Evolutionary conservation across 1,140 invertebrate genomes (phyloP), one percentile per base, ranked within the genome.

Genomic region (Drosophila nigromelanica): DNA sequence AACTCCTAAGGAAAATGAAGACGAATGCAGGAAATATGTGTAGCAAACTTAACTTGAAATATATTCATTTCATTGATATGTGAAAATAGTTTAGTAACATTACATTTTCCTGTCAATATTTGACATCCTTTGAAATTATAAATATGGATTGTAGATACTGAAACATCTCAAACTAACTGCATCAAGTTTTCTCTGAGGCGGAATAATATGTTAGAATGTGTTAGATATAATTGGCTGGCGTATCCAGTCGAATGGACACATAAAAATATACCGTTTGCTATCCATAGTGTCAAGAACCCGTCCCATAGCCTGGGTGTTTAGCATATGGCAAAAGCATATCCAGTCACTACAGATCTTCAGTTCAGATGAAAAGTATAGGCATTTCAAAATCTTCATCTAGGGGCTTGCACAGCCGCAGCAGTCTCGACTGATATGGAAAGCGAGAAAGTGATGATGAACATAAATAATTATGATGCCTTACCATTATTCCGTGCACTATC

Each of bases 321-420:
- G 14, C 40, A 59, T 59, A 21, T 59, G 27, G 15, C 56, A 59
- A 18, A 45, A 33, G 11, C 42, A 59, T 15, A 59, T 45, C 56
- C 56, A 59, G 27, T 59, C 56, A 33, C 56, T 47, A 21, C 40
- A 18, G 27, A 59, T 45, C 6, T 59, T 59, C 4, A 59, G 15
- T 45, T 59, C 56, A 33, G 56, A 59, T 59, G 56, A 59, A 21
- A 59, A 59, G 47, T 59, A 59, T 21, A 59, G 14, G 43, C 45
- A 45, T 59, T 59, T 59, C 10, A 27, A 33, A 10, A 45, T 45
- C 15, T 45, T 59, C 56, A 59, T 59, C 24, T 45, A 27, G 18
- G n/a, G 48, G 48, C 48, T 10, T 50, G 24, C n/a, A 8, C 27
- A 14, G 27, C 12, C 30, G 24, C 47, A 50, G 27, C 47, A 30